These are phyloP conservation scores for Aptenodytes patagonicus DNA, from an alignment of 2,113 vertebrate genomes.

Conservation along the genomic window DNA sequence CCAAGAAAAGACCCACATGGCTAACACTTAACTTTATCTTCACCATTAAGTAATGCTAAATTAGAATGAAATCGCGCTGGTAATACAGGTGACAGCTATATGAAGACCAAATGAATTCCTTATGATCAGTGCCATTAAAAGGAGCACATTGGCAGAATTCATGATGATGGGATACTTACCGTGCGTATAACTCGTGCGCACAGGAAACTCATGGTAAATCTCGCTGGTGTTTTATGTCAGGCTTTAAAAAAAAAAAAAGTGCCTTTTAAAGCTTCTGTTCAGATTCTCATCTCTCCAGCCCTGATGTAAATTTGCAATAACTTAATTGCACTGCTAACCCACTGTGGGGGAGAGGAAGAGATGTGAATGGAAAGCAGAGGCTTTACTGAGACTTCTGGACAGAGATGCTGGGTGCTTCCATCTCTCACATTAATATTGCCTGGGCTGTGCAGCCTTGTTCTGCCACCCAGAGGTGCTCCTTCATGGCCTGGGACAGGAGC, in stretches of 20 bases:
- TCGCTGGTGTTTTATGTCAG: background rate
- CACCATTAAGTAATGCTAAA: conserved; percentile 67
- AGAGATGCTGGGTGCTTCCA: background rate
- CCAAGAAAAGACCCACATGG: conserved; percentile 43
- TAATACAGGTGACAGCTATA: conserved; percentile 69
- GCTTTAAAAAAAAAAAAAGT: background rate
- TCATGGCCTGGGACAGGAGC: background rate
- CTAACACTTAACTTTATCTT: conserved; percentile 68
- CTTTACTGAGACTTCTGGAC: background rate
- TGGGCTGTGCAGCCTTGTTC: background rate
- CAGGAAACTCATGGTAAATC: conserved; percentile 24
- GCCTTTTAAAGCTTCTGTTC: conserved; percentile 13
- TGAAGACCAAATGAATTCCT: conserved; percentile 68
- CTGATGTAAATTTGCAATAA: conserved; percentile 1
- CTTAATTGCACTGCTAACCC: background rate
- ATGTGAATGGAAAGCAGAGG: background rate
- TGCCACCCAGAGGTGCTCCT: background rate
- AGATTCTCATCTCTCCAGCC: background rate
- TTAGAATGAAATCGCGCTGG: conserved; percentile 58
- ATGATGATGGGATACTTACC: conserved; percentile 3
- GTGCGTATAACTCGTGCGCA: conserved; percentile 4
- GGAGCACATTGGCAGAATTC: conserved; percentile 31
- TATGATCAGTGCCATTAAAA: conserved; percentile 50
- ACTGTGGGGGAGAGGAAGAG: background rate
- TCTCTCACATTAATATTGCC: background rate